Conservation (phyloP, 1,140 invertebrate genomes). For the Ctenoplectra terminalis region DNA sequence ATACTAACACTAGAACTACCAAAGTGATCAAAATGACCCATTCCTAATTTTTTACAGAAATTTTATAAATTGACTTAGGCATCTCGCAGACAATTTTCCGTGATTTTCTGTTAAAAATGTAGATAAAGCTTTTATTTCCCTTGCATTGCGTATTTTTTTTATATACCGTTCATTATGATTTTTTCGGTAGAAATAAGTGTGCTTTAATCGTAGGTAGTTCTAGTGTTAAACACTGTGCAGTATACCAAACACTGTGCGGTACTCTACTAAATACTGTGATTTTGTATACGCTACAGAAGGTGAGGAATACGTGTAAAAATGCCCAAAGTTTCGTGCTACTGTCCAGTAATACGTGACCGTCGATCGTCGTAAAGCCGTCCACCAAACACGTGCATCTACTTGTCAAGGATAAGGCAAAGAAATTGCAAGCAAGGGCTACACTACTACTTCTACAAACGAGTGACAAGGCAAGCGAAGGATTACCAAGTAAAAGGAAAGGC, state of each 20-base stretch:
- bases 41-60: too few species aligned
- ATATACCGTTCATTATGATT: too few species aligned
- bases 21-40: too few species aligned
- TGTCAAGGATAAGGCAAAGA: conserved; percentile 44
- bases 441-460: conserved; percentile 34
- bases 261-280: not conserved
- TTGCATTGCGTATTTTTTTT: too few species aligned
- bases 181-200: too few species aligned
- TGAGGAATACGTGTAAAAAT: not conserved
- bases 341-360: conserved; percentile 73
- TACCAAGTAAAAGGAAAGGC: not conserved
- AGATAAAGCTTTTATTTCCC: too few species aligned
- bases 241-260: not conserved
- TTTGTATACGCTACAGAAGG: not conserved
- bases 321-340: conserved; percentile 58
- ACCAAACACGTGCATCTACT: conserved; percentile 55
- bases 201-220: too few species aligned
- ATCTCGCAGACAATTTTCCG: too few species aligned
- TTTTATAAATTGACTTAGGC: too few species aligned
- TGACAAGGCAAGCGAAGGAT: conserved; percentile 47
- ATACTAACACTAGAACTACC: too few species aligned
- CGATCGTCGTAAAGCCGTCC: conserved; percentile 60
- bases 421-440: conserved; percentile 47
- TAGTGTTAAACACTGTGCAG: not conserved
- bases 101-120: too few species aligned